A percentile compares a stretch with the other conserved stretches of the same genome.
phyloP scores from a whole-genome alignment of 2,113 vertebrate genomes.

The Epinephelus moara region DNA sequence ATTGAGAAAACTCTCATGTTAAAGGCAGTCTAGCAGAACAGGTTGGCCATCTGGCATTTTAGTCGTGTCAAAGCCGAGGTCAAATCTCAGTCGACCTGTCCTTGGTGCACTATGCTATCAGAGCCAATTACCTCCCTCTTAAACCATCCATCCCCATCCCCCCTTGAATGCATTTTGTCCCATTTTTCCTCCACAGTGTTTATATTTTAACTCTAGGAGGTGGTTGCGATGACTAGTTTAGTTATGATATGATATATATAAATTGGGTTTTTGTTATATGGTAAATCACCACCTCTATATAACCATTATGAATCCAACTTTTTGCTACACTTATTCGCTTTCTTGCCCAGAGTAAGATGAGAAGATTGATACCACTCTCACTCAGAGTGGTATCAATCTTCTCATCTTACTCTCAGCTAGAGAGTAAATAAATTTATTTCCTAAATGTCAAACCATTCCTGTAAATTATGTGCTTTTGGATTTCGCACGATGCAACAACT shows the following conservation, averaged over 20 bases:
- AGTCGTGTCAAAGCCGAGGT: conserved; percentile 54
- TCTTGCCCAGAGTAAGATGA: no score
- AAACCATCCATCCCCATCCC: conserved; percentile 3
- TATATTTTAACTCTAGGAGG: conserved; percentile 4
- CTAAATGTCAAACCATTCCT: neutral
- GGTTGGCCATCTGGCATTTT: conserved; percentile 61
- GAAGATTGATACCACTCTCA: no score
- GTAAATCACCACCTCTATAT: no score
- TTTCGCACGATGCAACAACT: neutral
- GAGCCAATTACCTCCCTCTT: conserved; percentile 50
- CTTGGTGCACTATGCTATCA: conserved; percentile 16
- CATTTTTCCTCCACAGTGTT: conserved; percentile 20
- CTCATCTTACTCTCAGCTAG: neutral
- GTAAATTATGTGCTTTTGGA: neutral
- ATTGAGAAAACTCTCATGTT: conserved; percentile 33
- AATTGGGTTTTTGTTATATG: no score
- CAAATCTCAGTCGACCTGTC: conserved; percentile 53
- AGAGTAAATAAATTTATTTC: neutral
- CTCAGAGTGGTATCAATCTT: neutral
- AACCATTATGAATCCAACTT: no score
- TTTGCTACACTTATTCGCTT: no score
- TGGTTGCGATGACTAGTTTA: neutral
- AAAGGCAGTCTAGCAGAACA: conserved; percentile 41
- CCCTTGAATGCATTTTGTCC: conserved; percentile 42
- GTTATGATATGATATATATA: no score